Base-by-base conservation (phyloP, 2,888 invertebrate species). In the Plagodis dolabraria region DNA sequence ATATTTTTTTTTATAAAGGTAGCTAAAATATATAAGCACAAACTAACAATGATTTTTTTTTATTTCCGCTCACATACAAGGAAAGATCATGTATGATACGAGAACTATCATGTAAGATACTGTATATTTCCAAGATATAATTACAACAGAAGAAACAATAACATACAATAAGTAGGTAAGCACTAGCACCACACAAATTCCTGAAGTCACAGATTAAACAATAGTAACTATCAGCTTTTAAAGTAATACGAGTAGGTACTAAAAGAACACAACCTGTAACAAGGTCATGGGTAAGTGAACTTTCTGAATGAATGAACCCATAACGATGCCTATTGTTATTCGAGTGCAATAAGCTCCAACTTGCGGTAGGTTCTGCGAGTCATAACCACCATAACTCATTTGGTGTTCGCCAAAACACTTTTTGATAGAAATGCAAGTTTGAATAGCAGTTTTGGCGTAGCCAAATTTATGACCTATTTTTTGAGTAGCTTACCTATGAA, bases 281-380 rank as follows among this genome's bases (percentile, higher is more conserved):
- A 74, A 77, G 78, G 77, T 75, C 73, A 68, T 58, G 70, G 70
- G 72, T 72, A 71, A 72, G 68, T 72, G 72, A 75, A 75, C 74
- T 71, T 72, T 65, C 64, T 68, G 69, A 70, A 75, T 75, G 74
- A 75, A 74, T 74, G 68, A 65, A 64, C 65, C 62, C 65, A 64
- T 61, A 66, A 64, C 62, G 58, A 65, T 49, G 12, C 57, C 65
- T 60, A 67, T 69, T 69, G 69, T 69, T 67, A 65, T 47, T 55
- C 53, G 60, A 35, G 51, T 52, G 48, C 62, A 60, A 59, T 60
- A 60, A 51, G 52, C 63, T 58, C 64, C 52, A 50, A 62, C 49
- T 65, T 66, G 65, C 47, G 64, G 64, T 65, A 68, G 63, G 61
- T 63, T 69, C 59, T 49, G 55, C 51, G 52, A 57, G 55, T 43